phyloP scores from a whole-genome alignment of 2,797 vertebrate genomes.

The Erithacus rubecula region DNA sequence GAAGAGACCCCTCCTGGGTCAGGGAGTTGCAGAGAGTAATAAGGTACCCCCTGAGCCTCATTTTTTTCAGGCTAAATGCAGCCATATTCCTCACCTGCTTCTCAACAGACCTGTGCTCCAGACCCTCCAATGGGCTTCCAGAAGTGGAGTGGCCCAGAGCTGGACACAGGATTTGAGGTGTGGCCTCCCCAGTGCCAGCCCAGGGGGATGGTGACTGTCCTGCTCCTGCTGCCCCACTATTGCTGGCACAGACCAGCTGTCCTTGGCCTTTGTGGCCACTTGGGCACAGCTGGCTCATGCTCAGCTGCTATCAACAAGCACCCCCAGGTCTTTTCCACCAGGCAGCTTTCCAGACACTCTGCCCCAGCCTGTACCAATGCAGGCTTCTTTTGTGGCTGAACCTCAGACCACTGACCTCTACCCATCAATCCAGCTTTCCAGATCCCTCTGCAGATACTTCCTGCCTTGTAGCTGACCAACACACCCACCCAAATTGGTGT shows the following conservation, averaged over 20 bases:
- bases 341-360: not conserved
- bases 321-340: not conserved
- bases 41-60: rapidly evolving
- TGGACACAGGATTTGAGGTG: rapidly evolving
- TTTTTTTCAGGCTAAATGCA: not conserved
- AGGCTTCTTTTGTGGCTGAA: not conserved
- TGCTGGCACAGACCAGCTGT: not conserved
- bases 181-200: not conserved
- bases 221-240: not conserved
- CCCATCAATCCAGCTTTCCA: too few species aligned
- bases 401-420: not conserved
- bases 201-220: not conserved
- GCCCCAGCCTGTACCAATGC: not conserved
- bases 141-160: too few species aligned
- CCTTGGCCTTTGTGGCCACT: not conserved
- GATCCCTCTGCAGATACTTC: too few species aligned
- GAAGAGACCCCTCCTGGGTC: too few species aligned
- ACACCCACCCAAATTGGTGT: too few species aligned
- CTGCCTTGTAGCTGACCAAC: too few species aligned
- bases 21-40: not conserved
- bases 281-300: not conserved
- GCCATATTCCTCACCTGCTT: not conserved
- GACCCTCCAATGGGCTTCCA: not conserved
- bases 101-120: not conserved
- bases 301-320: rapidly evolving